Percentiles rank a stretch among this genome's conserved stretches.
Evolutionary conservation across 2,888 invertebrate species (phyloP).

Genomic region (Eupithecia dodoneata): DNA sequence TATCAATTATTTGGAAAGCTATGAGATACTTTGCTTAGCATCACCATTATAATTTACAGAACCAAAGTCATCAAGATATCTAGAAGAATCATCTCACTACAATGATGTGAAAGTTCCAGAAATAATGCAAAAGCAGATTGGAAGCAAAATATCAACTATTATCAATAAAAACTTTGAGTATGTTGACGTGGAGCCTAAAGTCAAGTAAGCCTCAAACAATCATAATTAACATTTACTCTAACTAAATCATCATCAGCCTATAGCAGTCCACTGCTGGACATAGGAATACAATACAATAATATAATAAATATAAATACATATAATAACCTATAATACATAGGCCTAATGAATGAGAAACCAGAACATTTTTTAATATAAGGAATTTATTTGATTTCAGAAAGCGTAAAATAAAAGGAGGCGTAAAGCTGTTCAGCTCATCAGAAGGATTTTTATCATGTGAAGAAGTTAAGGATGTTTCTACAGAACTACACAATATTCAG

Average conservation of each 20-base stretch:
- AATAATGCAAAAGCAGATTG: constrained; percentile 79
- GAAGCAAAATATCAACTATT: constrained; percentile 77
- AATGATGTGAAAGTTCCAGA: constrained; percentile 82
- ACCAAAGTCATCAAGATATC: constrained; percentile 68
- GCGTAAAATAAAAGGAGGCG: constrained; percentile 71
- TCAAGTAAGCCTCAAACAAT: constrained; percentile 56
- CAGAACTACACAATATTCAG: constrained; percentile 63
- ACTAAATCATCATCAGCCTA: too few species aligned
- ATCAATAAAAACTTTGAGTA: constrained; percentile 76
- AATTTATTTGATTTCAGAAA: constrained; percentile 55
- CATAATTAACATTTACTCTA: too few species aligned
- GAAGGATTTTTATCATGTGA: constrained; percentile 69
- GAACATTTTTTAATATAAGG: neutral
- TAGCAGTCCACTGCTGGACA: too few species aligned
- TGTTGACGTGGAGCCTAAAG: constrained; percentile 59
- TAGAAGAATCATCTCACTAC: constrained; percentile 77
- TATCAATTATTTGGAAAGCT: neutral
- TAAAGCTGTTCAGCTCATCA: constrained; percentile 78
- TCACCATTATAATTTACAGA: constrained; percentile 18
- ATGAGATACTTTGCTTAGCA: neutral
- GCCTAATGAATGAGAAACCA: too few species aligned
- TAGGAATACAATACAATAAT: too few species aligned
- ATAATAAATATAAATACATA: too few species aligned
- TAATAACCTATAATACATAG: too few species aligned
- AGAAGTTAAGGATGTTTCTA: constrained; percentile 62